These are phyloP conservation scores for Triops longicaudatus DNA, from an alignment of 1,140 invertebrate species.

Conservation along the genomic window DNA sequence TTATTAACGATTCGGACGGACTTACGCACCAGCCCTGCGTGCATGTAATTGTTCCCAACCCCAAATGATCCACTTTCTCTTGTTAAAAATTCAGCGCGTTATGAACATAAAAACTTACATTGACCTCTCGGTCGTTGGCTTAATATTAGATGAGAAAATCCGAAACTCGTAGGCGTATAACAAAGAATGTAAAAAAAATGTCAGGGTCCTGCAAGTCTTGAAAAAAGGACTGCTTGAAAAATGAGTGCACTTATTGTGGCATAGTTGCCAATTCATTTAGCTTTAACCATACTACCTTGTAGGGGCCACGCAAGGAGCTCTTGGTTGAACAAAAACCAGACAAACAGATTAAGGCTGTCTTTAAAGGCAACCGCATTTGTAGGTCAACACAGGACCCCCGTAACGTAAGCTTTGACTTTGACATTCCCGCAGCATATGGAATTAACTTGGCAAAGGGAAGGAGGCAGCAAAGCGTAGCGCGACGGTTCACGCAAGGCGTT, in stretches of 20 bases:
- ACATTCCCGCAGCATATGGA: constrained; percentile 10
- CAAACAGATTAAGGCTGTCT: background rate
- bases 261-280: background rate
- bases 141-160: background rate
- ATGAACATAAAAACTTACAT: background rate
- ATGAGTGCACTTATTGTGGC: too few relatives aligned
- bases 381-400: background rate
- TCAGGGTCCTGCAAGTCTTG: too few relatives aligned
- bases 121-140: background rate
- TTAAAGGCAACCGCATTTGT: background rate
- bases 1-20: background rate
- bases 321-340: background rate
- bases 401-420: background rate
- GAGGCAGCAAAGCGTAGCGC: background rate
- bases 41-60: background rate
- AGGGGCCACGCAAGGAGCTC: background rate
- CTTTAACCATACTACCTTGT: background rate
- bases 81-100: background rate
- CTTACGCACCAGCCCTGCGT: background rate
- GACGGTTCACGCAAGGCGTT: background rate
- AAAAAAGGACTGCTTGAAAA: too few relatives aligned
- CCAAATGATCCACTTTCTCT: background rate
- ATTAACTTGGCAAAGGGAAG: background rate
- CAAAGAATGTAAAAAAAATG: too few relatives aligned
- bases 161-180: too few relatives aligned